Percentiles rank a stretch among this genome's conserved stretches.
Conservation (phyloP, 2,113 vertebrate species). For the Columba livia region DNA sequence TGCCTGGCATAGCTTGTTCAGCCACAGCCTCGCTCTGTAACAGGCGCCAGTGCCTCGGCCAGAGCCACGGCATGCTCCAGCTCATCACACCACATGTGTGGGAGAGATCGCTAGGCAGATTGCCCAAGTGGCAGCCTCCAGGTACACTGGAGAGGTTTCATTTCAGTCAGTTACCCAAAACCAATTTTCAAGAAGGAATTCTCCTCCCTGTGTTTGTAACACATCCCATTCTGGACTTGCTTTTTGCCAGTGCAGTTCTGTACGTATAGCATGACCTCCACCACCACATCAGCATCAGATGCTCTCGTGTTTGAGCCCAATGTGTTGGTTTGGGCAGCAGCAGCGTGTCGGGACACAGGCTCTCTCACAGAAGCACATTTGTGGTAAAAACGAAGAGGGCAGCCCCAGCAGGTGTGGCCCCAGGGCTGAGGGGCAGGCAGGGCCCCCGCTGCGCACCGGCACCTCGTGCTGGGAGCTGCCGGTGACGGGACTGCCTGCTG, state of each 20-base stretch:
- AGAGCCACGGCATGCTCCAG: fast-evolving
- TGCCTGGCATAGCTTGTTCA: fast-evolving
- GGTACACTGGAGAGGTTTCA: not conserved
- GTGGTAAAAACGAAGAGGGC: not conserved
- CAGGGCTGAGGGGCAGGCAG: too few species aligned
- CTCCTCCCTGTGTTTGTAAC: not conserved
- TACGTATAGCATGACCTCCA: fast-evolving
- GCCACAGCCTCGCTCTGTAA: not conserved
- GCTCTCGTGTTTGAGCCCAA: fast-evolving
- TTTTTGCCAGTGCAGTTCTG: fast-evolving
- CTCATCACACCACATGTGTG: fast-evolving
- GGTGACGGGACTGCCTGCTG: too few species aligned
- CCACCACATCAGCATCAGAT: fast-evolving
- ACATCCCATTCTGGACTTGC: fast-evolving
- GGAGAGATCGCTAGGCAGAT: not conserved
- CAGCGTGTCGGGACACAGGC: fast-evolving
- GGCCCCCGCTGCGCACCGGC: fast-evolving
- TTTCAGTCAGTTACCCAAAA: not conserved
- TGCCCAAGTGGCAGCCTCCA: fast-evolving
- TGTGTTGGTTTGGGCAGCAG: not conserved
- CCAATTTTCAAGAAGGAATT: not conserved
- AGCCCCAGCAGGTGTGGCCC: not conserved
- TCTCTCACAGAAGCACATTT: fast-evolving
- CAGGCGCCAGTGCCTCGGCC: fast-evolving
- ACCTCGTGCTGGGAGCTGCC: fast-evolving